phyloP scores from a whole-genome alignment of 1,140 invertebrate species.

The Macrosteles quadrilineatus region DNA sequence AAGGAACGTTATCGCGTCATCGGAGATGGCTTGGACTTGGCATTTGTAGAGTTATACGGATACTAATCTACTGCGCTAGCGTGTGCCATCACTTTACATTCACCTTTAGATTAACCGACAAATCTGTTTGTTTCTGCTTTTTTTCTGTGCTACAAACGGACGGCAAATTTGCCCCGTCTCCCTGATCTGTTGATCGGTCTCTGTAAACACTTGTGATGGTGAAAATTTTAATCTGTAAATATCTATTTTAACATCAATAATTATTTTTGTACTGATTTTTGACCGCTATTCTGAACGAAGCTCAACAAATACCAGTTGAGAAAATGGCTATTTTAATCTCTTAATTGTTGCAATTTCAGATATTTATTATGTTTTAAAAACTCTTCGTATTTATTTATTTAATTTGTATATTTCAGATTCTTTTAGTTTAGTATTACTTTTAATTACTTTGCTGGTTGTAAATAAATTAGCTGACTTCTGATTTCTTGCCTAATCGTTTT shows the following conservation, averaged over 20 bases:
- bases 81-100: conserved; percentile 25
- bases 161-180: background rate
- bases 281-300: background rate
- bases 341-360: conserved; percentile 19
- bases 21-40: conserved; percentile 97
- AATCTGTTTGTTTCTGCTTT: conserved; percentile 28
- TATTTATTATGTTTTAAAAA: conserved; percentile 18
- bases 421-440: conserved; percentile 9
- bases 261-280: background rate
- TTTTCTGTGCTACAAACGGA: conserved; percentile 4
- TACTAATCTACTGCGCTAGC: conserved; percentile 56
- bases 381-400: conserved; percentile 22
- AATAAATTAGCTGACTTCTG: conserved; percentile 10
- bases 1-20: conserved; percentile 99
- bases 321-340: background rate
- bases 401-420: conserved; percentile 11
- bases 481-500: conserved; percentile 20
- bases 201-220: background rate
- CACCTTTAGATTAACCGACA: conserved; percentile 20
- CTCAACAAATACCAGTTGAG: background rate
- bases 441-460: conserved; percentile 9
- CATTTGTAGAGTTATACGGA: conserved; percentile 95
- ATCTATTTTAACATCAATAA: background rate
- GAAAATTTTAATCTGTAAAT: background rate
- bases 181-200: background rate